Conservation (phyloP, 2,113 vertebrate genomes). For the Oenanthe oenanthe region DNA sequence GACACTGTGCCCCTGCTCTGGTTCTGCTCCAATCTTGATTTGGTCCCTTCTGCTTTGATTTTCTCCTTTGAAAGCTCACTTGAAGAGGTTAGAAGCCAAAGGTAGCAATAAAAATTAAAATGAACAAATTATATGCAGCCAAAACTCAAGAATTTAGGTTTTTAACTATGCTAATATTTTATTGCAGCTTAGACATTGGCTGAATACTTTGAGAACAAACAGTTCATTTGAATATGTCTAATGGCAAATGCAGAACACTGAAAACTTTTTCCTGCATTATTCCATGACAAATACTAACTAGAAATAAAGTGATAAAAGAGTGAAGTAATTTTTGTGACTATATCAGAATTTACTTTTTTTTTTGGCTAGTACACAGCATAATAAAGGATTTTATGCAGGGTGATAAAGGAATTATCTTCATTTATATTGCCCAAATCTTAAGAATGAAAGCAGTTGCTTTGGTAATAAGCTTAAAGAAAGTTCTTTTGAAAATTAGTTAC, state of each 20-base stretch:
- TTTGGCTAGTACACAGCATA: neutral
- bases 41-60: conserved; percentile 14
- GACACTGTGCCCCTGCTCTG: neutral
- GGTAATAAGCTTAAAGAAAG: conserved; percentile 17
- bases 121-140: neutral
- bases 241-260: neutral
- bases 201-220: neutral
- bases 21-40: conserved; percentile 12
- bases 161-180: neutral
- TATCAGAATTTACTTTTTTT: neutral
- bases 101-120: neutral
- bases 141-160: neutral
- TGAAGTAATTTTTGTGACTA: neutral
- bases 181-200: neutral
- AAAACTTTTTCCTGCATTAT: neutral
- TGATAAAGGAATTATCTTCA: conserved; percentile 6
- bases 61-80: neutral
- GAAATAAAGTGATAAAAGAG: neutral
- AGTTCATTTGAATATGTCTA: neutral
- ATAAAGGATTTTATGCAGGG: neutral
- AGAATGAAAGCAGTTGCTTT: conserved; percentile 17
- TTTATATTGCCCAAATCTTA: neutral
- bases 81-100: neutral
- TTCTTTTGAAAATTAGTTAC: conserved; percentile 41
- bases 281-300: neutral